Evolutionary conservation across 2,113 vertebrate genomes (phyloP).

Genomic region (Gymnobelideus leadbeateri): DNA sequence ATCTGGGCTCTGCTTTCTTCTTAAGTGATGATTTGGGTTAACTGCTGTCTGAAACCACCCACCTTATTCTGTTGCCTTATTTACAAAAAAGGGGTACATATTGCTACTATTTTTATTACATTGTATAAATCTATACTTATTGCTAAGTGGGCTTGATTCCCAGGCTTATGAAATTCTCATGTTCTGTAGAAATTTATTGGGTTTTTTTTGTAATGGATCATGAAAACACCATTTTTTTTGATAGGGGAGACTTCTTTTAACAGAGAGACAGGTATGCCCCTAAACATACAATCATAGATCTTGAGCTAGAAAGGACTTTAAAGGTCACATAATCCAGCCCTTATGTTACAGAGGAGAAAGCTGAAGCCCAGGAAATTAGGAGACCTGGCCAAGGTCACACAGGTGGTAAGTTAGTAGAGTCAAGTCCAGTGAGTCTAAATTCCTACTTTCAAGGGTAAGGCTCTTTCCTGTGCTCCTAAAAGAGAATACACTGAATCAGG

Average conservation of each 20-base stretch:
- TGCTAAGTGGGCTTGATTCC: neutral
- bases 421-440: neutral
- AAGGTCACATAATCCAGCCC: too few relatives aligned
- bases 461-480: neutral
- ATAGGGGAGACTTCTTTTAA: neutral
- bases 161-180: neutral
- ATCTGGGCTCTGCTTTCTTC: slow-evolving; percentile 51
- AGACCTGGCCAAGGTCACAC: too few relatives aligned
- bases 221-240: neutral
- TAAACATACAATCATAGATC: neutral
- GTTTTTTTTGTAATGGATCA: neutral
- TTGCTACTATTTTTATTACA: slow-evolving; percentile 9
- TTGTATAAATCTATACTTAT: slow-evolving; percentile 1
- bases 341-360: neutral
- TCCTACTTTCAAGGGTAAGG: neutral
- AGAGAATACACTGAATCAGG: neutral
- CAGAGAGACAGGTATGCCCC: neutral
- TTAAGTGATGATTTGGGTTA: slow-evolving; percentile 46
- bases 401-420: neutral
- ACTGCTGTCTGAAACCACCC: slow-evolving; percentile 42
- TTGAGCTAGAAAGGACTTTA: too few relatives aligned
- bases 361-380: neutral
- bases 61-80: slow-evolving; percentile 48
- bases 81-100: neutral
- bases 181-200: neutral